Percentiles rank a stretch among this genome's conserved stretches.
These are phyloP conservation scores for Pelobates cultripes DNA, from an alignment of 2,797 vertebrate species.

Conservation along the genomic window DNA sequence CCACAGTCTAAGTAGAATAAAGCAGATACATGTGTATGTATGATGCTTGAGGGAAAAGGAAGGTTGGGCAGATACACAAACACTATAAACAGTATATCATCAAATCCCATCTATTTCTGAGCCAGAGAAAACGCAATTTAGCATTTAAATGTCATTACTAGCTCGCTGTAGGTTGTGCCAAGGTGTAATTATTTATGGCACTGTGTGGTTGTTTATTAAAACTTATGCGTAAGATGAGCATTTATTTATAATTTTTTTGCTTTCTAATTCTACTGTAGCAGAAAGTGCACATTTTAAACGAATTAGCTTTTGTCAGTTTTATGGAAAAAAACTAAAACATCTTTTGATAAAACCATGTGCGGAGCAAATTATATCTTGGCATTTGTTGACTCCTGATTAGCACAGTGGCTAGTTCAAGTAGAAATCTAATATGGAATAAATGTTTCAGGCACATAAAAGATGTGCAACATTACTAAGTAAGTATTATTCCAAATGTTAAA, in stretches of 20 bases:
- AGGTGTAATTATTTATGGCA: conserved; percentile 42
- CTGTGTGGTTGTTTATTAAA: conserved; percentile 58
- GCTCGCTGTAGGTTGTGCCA: conserved; percentile 27
- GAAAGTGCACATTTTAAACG: neutral
- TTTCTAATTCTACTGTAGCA: conserved; percentile 8
- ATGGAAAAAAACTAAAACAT: neutral
- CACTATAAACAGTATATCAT: neutral
- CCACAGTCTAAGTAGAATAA: no score
- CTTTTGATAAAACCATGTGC: no score
- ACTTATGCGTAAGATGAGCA: conserved; percentile 59
- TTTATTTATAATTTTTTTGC: conserved; percentile 29
- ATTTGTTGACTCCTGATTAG: no score
- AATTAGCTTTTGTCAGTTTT: neutral
- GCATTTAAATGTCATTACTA: neutral
- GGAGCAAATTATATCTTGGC: no score
- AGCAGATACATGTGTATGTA: no score
- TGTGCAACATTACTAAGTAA: no score
- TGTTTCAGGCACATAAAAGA: no score
- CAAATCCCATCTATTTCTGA: neutral
- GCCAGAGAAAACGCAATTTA: neutral
- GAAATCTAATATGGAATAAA: no score
- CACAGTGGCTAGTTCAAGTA: no score
- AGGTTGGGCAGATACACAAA: neutral
- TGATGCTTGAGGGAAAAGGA: no score
- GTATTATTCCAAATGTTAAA: no score